Conservation (phyloP, 2,888 invertebrate species). For the Odontothrips loti region DNA sequence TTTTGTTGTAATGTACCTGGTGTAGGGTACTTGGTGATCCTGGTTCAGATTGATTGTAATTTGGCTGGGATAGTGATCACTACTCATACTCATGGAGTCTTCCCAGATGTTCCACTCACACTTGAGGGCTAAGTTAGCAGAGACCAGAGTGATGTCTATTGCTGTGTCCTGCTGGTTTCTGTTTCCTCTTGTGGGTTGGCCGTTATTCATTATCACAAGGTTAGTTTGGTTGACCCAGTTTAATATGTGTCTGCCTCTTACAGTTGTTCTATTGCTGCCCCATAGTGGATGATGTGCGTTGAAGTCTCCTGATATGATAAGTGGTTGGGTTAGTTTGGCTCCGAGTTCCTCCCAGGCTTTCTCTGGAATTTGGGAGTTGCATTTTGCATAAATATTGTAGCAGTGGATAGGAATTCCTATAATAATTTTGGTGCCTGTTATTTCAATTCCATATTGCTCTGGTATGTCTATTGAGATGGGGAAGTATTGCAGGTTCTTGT, state of each 20-base stretch:
- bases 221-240: background rate
- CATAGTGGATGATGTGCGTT: constrained; percentile 27
- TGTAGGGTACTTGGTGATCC: background rate
- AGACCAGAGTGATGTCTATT: constrained; percentile 25
- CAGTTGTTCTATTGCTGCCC: background rate
- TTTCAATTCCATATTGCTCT: no score
- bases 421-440: no score
- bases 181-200: background rate
- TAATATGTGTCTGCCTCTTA: background rate
- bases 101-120: background rate
- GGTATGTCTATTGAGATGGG: no score
- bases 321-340: no score
- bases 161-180: constrained; percentile 1
- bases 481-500: no score
- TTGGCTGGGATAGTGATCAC: constrained; percentile 24
- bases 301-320: constrained; percentile 1
- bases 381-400: no score
- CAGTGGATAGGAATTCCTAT: no score
- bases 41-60: background rate
- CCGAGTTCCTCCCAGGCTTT: no score
- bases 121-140: background rate
- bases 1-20: background rate
- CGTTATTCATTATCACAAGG: background rate
- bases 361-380: no score
- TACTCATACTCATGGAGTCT: constrained; percentile 28